Conservation (phyloP, 2,797 vertebrate species). For the Amblyopsis hoosieri region DNA sequence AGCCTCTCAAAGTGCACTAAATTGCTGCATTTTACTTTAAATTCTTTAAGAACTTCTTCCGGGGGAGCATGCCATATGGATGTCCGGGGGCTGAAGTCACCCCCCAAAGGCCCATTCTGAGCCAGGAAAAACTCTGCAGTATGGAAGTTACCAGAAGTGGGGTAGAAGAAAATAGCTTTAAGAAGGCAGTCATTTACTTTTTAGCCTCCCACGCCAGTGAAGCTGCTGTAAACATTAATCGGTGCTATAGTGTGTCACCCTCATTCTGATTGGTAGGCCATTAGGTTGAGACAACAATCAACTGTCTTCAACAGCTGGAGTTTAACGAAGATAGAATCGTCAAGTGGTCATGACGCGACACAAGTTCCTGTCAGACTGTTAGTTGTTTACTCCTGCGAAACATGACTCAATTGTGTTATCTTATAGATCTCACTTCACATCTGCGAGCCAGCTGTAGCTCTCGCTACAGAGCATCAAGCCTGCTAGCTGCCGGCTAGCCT, state of each 20-base stretch:
- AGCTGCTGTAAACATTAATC: too few relatives aligned
- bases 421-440: constrained; percentile 31
- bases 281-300: background rate
- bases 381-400: constrained; percentile 47
- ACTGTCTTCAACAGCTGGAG: background rate
- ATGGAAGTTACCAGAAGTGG: background rate
- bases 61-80: too few relatives aligned
- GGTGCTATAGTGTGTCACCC: too few relatives aligned
- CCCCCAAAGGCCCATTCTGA: too few relatives aligned
- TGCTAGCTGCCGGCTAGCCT: constrained; percentile 13
- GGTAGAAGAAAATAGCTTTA: background rate
- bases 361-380: constrained; percentile 26
- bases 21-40: too few relatives aligned
- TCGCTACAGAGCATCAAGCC: constrained; percentile 24
- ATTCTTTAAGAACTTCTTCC: too few relatives aligned
- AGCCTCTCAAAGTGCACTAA: too few relatives aligned
- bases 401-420: constrained; percentile 49
- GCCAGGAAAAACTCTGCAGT: background rate
- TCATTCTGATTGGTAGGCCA: constrained; percentile 1
- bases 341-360: constrained; percentile 7
- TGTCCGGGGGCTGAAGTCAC: too few relatives aligned
- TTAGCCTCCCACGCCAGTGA: constrained; percentile 1
- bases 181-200: constrained; percentile 9
- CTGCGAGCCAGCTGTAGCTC: constrained; percentile 53
- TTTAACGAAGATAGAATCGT: constrained; percentile 3